phyloP scores from a whole-genome alignment of 92 coral and sea anemone species.

The Pocillopora grandis region DNA sequence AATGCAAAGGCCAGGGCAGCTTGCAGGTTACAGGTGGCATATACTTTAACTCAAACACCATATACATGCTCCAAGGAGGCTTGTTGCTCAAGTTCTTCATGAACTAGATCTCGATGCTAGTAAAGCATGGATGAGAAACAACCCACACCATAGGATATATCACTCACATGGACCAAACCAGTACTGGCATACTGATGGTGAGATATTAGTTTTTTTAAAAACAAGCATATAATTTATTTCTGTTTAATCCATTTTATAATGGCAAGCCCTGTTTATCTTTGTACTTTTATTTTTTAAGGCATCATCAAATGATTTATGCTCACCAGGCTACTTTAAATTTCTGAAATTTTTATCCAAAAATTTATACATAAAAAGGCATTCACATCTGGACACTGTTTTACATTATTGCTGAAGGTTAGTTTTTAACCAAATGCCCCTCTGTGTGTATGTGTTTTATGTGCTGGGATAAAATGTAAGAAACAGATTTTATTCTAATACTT shows the following conservation, averaged over 20 bases:
- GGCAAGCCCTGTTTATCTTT: no score
- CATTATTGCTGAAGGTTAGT: no score
- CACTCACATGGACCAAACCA: slow-evolving; percentile 42
- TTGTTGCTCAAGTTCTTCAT: slow-evolving; percentile 59
- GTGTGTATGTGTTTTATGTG: no score
- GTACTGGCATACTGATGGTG: slow-evolving; percentile 49
- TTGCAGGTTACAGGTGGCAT: slow-evolving; percentile 72
- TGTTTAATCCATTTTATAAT: no score
- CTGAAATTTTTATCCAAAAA: no score
- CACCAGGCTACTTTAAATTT: background rate
- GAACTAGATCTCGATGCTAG: slow-evolving; percentile 69
- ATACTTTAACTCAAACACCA: slow-evolving; percentile 49
- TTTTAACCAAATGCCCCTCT: no score
- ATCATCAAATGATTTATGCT: background rate
- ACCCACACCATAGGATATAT: slow-evolving; percentile 47
- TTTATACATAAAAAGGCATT: no score
- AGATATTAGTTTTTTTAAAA: background rate
- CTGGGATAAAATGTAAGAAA: slow-evolving; percentile 16
- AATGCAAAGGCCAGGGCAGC: slow-evolving; percentile 63
- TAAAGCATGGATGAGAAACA: slow-evolving; percentile 36
- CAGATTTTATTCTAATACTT: slow-evolving; percentile 10
- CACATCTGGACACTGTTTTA: no score
- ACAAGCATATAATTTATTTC: background rate
- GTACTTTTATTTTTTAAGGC: background rate
- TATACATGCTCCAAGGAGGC: slow-evolving; percentile 54